Conservation (phyloP, 1,140 invertebrate species). For the Megalonaias nervosa region DNA sequence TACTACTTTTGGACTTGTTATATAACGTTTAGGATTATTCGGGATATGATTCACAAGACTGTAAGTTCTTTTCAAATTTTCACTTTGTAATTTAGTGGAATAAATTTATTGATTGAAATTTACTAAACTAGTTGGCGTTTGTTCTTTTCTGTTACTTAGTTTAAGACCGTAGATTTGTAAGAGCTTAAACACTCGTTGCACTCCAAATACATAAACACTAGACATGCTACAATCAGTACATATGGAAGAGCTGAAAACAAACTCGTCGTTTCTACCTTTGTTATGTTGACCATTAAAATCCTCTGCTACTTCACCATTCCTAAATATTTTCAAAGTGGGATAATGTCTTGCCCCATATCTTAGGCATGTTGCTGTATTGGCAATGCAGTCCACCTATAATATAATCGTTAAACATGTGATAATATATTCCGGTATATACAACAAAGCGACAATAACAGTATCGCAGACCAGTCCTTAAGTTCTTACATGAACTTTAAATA, state of each 20-base stretch:
- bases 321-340: slow-evolving; percentile 98
- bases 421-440: too few species aligned
- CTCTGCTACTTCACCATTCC: slow-evolving; percentile 85
- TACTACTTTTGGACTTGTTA: too few species aligned
- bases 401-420: background rate
- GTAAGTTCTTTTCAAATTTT: too few species aligned
- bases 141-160: background rate
- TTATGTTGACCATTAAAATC: slow-evolving; percentile 98
- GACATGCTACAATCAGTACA: too few species aligned
- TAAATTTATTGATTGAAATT: background rate
- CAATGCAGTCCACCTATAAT: slow-evolving; percentile 91
- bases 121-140: background rate
- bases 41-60: too few species aligned
- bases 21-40: too few species aligned
- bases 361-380: slow-evolving; percentile 85
- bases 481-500: too few species aligned
- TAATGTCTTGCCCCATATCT: slow-evolving; percentile 95
- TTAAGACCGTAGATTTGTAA: background rate
- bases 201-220: background rate
- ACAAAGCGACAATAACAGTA: too few species aligned
- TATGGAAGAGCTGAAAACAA: background rate
- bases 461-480: too few species aligned
- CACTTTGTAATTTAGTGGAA: too few species aligned
- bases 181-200: too few species aligned
- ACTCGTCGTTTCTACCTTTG: slow-evolving; percentile 76